Evolutionary conservation across 2,888 invertebrate genomes (phyloP), one percentile per base, ranked within the genome.

Genomic region (Peribatodes rhomboidaria): DNA sequence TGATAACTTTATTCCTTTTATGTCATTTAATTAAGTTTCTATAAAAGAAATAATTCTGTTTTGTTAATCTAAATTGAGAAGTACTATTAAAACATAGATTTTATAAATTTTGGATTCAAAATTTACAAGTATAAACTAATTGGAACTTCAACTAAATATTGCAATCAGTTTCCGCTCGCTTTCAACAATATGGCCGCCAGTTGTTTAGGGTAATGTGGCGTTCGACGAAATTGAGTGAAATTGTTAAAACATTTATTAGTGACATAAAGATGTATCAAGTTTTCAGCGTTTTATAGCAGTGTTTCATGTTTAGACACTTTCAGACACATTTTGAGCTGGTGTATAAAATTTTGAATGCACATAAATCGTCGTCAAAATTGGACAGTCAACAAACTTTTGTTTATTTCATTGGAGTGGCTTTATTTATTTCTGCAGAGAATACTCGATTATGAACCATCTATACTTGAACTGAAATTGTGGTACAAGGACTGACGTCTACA

Each of bases 321-420:
- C 82, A 83, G 83, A 82, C 77, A 87, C 84, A 82, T 81, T 84
- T 85, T 84, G 80, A 87, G 81, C 85, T 87, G 82, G 88, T 90
- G 88, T 84, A 82, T 84, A 86, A 88, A 89, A 81, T 85, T 89
- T 87, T 88, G 84, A 86, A 90, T 87, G 86, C 82, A 80, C 81
- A 82, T 79, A 85, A 83, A 88, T 88, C 85, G 84, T 84, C 84
- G 87, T 88, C 86, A 82, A 92, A 90, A 90, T 90, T 90, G 90
- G 90, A 91, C 90, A 93, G 92, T 93, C 93, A 93, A 94, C 93
- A 93, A 94, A 93, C 91, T 92, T 92, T 93, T 93, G 93, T 93
- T 93, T 93, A 91, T 92, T 91, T 87, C 86, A 86, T 84, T 88
- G 80, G 81, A 90, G 89, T 87, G 88, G 85, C 87, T 85, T 82